Evolutionary conservation across 2,888 invertebrate genomes (phyloP).

Genomic region (Toxonevra muliebris): DNA sequence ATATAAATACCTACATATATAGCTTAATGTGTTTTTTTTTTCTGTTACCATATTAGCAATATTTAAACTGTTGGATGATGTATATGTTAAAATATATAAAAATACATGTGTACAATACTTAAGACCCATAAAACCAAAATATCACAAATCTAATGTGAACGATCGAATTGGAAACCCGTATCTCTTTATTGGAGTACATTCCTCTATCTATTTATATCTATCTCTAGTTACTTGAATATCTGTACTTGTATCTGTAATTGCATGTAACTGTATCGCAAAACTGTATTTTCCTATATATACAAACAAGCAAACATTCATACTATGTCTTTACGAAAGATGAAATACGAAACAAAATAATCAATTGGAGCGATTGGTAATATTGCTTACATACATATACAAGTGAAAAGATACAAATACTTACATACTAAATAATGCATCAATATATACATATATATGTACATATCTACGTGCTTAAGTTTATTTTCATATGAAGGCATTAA

Average conservation of each 20-base stretch:
- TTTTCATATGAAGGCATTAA: no score
- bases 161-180: not conserved
- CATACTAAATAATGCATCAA: no score
- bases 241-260: no score
- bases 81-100: not conserved
- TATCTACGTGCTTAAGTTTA: not conserved
- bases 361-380: conserved; percentile 22
- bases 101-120: not conserved
- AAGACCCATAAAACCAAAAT: not conserved
- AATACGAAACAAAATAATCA: conserved; percentile 21
- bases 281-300: no score
- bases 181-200: not conserved
- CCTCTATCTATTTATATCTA: not conserved
- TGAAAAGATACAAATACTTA: not conserved
- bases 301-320: no score
- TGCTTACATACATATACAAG: not conserved
- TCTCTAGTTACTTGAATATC: no score
- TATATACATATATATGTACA: not conserved
- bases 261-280: no score
- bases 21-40: not conserved
- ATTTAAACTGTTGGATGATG: not conserved
- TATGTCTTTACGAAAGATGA: not conserved
- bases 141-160: not conserved
- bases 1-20: not conserved
- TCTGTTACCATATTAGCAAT: no score